Conservation (phyloP, 2,113 vertebrate species). For the Archilochus colubris region DNA sequence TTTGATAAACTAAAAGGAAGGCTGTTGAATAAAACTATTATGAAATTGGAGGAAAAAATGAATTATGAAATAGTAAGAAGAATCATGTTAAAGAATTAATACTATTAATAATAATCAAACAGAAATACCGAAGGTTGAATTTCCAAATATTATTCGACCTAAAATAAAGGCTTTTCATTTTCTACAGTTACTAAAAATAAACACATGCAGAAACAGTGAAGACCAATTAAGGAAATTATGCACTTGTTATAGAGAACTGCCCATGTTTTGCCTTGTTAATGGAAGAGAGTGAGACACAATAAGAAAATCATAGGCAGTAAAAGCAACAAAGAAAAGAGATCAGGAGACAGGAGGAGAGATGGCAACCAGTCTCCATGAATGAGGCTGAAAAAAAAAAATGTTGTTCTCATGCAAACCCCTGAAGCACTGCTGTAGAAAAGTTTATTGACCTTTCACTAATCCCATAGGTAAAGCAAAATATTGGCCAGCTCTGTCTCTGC, state of each 20-base stretch:
- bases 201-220: background rate
- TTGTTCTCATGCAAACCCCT: background rate
- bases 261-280: accelerated
- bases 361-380: background rate
- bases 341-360: background rate
- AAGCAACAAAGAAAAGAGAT: background rate
- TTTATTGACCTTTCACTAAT: constrained; percentile 39
- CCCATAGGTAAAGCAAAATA: constrained; percentile 28
- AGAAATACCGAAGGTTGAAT: background rate
- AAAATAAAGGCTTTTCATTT: background rate
- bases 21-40: background rate
- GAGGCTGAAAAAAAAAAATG: background rate
- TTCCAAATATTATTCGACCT: background rate
- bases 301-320: background rate
- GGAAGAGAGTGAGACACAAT: background rate
- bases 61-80: background rate
- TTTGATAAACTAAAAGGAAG: background rate
- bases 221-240: background rate
- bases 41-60: background rate
- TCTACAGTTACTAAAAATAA: background rate
- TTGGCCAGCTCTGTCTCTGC: background rate
- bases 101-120: background rate
- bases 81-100: background rate
- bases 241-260: background rate
- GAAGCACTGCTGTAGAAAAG: background rate